phyloP scores from a whole-genome alignment of 2,888 invertebrate genomes.

The Eristalis pertinax region DNA sequence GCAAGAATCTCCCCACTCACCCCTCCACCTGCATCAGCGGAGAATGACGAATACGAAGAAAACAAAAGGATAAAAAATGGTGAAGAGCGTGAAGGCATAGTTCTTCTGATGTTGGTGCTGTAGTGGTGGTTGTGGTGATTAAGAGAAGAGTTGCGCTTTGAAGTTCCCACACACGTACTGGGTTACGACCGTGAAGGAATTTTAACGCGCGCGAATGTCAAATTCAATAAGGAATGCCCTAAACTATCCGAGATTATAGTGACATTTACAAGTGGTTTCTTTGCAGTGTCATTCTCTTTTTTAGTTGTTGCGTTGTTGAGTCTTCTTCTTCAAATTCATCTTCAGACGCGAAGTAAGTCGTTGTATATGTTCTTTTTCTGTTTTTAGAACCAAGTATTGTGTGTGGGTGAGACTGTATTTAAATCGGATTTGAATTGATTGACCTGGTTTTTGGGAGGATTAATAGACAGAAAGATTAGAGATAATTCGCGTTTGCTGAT shows the following conservation, averaged over 20 bases:
- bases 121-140: background rate
- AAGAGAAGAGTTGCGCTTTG: slow-evolving; percentile 31
- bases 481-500: background rate
- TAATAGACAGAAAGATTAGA: background rate
- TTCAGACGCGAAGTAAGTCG: background rate
- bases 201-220: slow-evolving; percentile 66
- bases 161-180: slow-evolving; percentile 61
- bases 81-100: background rate
- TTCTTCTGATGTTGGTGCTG: background rate
- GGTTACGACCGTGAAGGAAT: slow-evolving; percentile 64
- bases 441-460: slow-evolving; percentile 45
- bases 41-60: background rate
- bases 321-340: slow-evolving; percentile 9
- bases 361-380: background rate
- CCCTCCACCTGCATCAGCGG: background rate
- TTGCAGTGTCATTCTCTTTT: background rate
- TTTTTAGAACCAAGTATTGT: background rate
- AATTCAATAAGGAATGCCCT: slow-evolving; percentile 66
- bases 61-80: background rate
- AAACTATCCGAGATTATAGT: slow-evolving; percentile 64
- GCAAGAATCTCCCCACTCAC: slow-evolving; percentile 7
- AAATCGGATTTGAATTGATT: slow-evolving; percentile 52
- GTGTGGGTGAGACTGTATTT: slow-evolving; percentile 18
- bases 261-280: slow-evolving; percentile 59
- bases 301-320: background rate